Evolutionary conservation across 2,113 vertebrate species (phyloP).

Genomic region (Arenaria interpres): DNA sequence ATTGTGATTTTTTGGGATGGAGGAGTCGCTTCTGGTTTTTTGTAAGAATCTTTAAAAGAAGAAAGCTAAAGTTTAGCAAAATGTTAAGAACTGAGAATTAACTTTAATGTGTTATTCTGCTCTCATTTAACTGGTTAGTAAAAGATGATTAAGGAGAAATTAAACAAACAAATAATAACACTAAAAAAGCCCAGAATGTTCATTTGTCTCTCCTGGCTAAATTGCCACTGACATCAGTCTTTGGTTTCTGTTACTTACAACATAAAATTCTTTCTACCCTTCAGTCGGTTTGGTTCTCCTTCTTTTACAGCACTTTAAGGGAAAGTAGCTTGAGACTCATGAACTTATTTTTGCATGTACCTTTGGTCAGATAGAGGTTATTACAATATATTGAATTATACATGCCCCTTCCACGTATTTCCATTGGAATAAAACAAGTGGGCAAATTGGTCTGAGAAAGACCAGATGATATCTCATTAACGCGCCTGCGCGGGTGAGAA

Average conservation of each 20-base stretch:
- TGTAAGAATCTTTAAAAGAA: not conserved
- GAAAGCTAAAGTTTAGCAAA: not conserved
- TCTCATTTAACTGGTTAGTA: not conserved
- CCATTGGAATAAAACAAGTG: not conserved
- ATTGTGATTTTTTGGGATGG: not conserved
- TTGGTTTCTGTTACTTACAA: not conserved
- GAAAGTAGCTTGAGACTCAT: not conserved
- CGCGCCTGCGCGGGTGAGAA: too few species aligned
- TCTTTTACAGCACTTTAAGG: not conserved
- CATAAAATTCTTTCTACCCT: not conserved
- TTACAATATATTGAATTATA: not conserved
- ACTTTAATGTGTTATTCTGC: not conserved
- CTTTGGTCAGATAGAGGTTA: not conserved
- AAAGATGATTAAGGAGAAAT: not conserved
- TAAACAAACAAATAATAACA: not conserved
- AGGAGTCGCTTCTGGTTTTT: not conserved
- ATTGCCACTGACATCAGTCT: not conserved
- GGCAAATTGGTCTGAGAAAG: not conserved
- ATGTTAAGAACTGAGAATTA: not conserved
- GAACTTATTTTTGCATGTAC: rapidly evolving
- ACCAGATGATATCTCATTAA: not conserved
- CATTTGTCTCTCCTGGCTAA: not conserved
- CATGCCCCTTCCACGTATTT: rapidly evolving
- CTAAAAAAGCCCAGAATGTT: not conserved
- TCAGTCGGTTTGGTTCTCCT: not conserved